Conservation (phyloP, 2,888 invertebrate genomes). For the Sialis fuliginosa region DNA sequence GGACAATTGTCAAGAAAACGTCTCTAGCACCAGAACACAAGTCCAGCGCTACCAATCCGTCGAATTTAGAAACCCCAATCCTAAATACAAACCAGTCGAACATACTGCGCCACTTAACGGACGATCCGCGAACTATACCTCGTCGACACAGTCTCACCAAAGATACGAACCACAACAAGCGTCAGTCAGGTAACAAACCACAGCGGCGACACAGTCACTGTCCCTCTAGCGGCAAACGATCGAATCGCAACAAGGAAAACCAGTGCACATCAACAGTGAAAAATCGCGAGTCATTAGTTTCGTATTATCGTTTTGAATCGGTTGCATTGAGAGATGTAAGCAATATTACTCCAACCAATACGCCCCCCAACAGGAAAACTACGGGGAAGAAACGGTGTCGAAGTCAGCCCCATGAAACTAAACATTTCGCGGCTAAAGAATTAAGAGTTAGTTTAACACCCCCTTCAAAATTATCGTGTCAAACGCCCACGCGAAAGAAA, state of each 20-base stretch:
- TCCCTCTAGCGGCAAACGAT: constrained; percentile 20
- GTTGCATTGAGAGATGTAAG: constrained; percentile 38
- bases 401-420: constrained; percentile 2
- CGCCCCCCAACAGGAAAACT: constrained; percentile 1
- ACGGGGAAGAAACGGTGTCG: constrained; percentile 1
- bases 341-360: constrained; percentile 34
- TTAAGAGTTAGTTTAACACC: constrained; percentile 2
- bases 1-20: constrained; percentile 29
- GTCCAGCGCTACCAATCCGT: constrained; percentile 4
- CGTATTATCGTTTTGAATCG: constrained; percentile 21
- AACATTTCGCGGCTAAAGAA: not conserved
- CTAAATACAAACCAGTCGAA: not conserved
- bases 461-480: not conserved
- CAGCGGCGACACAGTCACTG: constrained; percentile 21
- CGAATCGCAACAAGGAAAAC: constrained; percentile 35
- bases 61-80: not conserved
- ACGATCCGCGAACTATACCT: constrained; percentile 15
- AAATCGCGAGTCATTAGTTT: constrained; percentile 25
- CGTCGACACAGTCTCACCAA: constrained; percentile 14
- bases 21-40: constrained; percentile 11
- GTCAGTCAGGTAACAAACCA: constrained; percentile 25
- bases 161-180: constrained; percentile 24
- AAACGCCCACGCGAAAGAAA: not conserved
- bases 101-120: constrained; percentile 1
- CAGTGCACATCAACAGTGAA: constrained; percentile 38